Base-by-base conservation (phyloP, 2,888 invertebrate genomes). In the Lasioglossum pauxillum region DNA sequence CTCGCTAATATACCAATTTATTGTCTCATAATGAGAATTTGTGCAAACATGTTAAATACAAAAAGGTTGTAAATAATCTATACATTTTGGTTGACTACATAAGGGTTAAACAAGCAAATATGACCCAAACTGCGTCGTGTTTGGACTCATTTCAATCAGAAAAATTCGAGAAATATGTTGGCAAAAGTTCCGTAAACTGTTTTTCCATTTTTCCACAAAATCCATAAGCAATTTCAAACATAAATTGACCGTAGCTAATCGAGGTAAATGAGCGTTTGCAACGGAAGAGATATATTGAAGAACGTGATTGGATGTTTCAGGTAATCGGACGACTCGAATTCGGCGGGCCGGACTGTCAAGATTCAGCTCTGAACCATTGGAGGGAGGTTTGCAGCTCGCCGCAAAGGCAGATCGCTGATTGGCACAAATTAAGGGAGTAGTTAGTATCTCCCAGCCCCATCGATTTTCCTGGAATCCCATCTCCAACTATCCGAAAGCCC, bases 371-470 rank as follows among this genome's bases (percentile, higher is more conserved):
- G 35, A 98, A 98, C 94, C 99, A 99, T 96, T 99, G 99, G 99
- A 98, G 98, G 94, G 99, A 99, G 96, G 99, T 99, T 91, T 98
- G 99, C 96, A 98, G 98, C 95, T 99, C 99, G 91, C 99, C 99
- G 78, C 97, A 99, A 92, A 97, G 99, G 90, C 99, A 99, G 96
- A 99, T 99, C 95, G 99, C 99, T 90, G 99, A 99, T 96, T 99
- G 99, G 99, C 99, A 99, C 96, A 99, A 99, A 96, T 97, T 99
- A 93, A 97, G 98, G 95, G 98, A 98, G 97, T 98, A 97, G 96
- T 87, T 67, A 67, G 74, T 53, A 60, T 80, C 82, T 75, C 84
- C 77, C 76, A 12, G 44, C 35, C 79, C 84, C 75, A 80, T 88
- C 86, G 75, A 88, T 82, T 83, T 88, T 87, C 88, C 87, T 82